Evolutionary conservation across 2,888 invertebrate genomes (phyloP).

Genomic region (Temnothorax unifasciatus): DNA sequence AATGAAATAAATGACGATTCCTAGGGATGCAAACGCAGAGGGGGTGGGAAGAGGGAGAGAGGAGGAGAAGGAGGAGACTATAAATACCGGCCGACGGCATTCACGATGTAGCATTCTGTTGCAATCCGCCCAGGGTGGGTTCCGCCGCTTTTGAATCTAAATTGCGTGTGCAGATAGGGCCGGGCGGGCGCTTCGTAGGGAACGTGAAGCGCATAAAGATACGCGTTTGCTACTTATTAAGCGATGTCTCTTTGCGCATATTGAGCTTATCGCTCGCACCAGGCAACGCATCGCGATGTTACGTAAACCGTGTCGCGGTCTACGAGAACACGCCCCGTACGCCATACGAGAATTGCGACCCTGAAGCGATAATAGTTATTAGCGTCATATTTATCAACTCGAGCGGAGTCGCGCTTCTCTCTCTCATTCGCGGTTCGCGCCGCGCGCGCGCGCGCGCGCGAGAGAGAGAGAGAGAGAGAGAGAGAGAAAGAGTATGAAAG

Average conservation of each 20-base stretch:
- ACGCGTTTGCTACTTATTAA: slow-evolving; percentile 37
- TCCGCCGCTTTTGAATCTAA: slow-evolving; percentile 41
- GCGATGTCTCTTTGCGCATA: slow-evolving; percentile 32
- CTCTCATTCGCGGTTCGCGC: background rate
- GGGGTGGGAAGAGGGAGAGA: no score
- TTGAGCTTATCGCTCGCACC: slow-evolving; percentile 33
- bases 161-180: slow-evolving; percentile 46
- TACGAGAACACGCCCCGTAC: background rate
- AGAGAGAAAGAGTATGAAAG: slow-evolving; percentile 22
- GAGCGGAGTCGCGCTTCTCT: background rate
- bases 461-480: no score
- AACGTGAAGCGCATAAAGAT: slow-evolving; percentile 12
- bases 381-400: slow-evolving; percentile 63
- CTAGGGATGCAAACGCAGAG: background rate
- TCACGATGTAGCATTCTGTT: slow-evolving; percentile 23
- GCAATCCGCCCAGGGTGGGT: slow-evolving; percentile 18
- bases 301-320: slow-evolving; percentile 25
- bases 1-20: slow-evolving; percentile 51
- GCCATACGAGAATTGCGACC: slow-evolving; percentile 1
- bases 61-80: background rate
- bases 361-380: slow-evolving; percentile 59
- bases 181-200: slow-evolving; percentile 4
- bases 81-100: slow-evolving; percentile 33
- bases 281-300: background rate
- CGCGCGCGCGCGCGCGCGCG: no score